A percentile compares a stretch with the other conserved stretches of the same genome.
phyloP scores from a whole-genome alignment of 2,797 vertebrate species.

The Heteromormyrus szaboi region DNA sequence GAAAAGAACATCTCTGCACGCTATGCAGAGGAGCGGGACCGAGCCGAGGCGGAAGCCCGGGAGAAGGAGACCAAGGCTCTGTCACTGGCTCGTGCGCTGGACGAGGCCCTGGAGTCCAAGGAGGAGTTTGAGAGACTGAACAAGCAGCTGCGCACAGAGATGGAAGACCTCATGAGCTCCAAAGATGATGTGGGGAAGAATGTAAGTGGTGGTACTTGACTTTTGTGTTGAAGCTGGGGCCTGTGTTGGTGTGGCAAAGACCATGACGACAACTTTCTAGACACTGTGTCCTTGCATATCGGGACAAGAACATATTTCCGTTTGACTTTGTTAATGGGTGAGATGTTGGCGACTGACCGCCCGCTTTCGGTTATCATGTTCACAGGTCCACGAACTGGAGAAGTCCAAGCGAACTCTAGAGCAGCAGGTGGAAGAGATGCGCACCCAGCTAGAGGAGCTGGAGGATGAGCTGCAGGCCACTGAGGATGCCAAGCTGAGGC shows the following conservation, averaged over 20 bases:
- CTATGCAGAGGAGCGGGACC: constrained; percentile 69
- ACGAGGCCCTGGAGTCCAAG: constrained; percentile 71
- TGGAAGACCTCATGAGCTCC: constrained; percentile 77
- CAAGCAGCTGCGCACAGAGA: constrained; percentile 71
- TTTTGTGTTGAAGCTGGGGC: constrained; percentile 18
- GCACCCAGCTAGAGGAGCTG: constrained; percentile 86
- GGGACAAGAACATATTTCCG: not conserved
- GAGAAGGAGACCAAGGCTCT: constrained; percentile 76
- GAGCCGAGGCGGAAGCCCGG: constrained; percentile 70
- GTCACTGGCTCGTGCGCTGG: constrained; percentile 64
- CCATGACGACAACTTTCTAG: not conserved
- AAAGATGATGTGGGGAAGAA: constrained; percentile 78
- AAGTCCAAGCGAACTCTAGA: constrained; percentile 74
- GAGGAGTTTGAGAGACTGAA: constrained; percentile 73
- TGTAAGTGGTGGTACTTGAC: constrained; percentile 50
- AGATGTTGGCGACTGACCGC: not conserved
- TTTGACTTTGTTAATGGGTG: not conserved
- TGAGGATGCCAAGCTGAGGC: constrained; percentile 88
- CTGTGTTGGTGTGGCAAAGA: not conserved
- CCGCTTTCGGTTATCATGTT: not conserved
- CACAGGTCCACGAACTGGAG: constrained; percentile 73
- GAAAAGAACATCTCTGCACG: constrained; percentile 72
- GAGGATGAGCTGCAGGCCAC: constrained; percentile 95
- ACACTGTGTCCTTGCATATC: not conserved
- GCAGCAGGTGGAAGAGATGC: constrained; percentile 76